Evolutionary conservation across 2,888 invertebrate species (phyloP).

Genomic region (Limnephilus rhombicus): DNA sequence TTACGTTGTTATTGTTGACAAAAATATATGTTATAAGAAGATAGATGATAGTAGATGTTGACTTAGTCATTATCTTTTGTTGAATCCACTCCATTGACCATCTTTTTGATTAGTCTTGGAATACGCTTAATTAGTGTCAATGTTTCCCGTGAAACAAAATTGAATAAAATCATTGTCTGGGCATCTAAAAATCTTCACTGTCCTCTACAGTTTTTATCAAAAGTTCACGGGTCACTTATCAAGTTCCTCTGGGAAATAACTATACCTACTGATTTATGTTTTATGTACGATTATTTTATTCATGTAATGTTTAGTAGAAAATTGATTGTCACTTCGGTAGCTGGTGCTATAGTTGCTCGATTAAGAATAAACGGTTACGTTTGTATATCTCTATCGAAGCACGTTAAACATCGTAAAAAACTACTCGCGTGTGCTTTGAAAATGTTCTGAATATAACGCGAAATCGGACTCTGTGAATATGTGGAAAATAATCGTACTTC

Average conservation of each 20-base stretch:
- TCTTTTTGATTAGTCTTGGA: not conserved
- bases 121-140: not conserved
- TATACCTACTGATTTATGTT: not conserved
- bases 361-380: not conserved
- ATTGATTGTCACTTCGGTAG: not conserved
- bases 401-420: not conserved
- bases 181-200: not conserved
- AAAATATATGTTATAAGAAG: too few species aligned
- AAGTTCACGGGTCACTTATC: conserved; percentile 1
- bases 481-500: not conserved
- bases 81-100: not conserved
- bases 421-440: not conserved
- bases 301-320: not conserved
- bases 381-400: not conserved
- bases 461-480: not conserved
- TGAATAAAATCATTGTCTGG: not conserved
- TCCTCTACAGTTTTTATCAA: not conserved
- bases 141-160: not conserved
- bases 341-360: not conserved
- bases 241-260: not conserved
- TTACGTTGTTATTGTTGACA: too few species aligned
- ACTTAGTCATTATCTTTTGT: not conserved
- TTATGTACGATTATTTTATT: not conserved
- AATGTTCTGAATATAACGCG: not conserved
- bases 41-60: too few species aligned